Evolutionary conservation across 2,797 vertebrate species (phyloP), one percentile per base, ranked within the genome.

Genomic region (Lates japonicus): DNA sequence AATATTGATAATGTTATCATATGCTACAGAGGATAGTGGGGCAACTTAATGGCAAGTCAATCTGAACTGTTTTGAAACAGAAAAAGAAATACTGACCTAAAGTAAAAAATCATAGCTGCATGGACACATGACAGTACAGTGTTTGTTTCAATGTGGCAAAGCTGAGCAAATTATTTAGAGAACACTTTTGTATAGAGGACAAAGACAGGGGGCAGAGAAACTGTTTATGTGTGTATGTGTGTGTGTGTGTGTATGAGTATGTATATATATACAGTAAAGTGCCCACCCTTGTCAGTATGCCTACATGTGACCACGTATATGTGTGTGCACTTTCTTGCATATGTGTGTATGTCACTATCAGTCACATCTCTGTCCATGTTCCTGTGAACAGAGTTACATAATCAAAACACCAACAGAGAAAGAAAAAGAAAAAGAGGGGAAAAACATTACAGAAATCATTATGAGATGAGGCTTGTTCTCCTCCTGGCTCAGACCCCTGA

Each of bases 321-420:
- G 41, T 31, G 55, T 41, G 33, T 31, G n/a, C 3, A 2, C 5
- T 7, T 39, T 41, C 25, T 46, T 66, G 52, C 44, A 48, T 63
- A 37, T 78, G 49, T 73, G 69, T 58, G 44, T 69, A 46, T 65
- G 80, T 80, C 87, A 79, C 66, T 78, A 31, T 54, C 69, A 83
- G 54, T 85, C 74, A 77, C 63, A 62, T 88, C 76, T 80, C 52
- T 73, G 41, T 52, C 63, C 65, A 22, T 66, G 71, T 74, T 66
- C 65, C 64, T 70, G 58, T 76, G 72, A 80, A 73, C 65, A 67
- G 13, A n/a, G 78, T 93, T 91, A 83, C 74, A 70, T 89, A 91
- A 91, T 69, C 77, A 70, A 69, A 86, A 80, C 59, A 76, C 66
- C 48, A 67, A 72, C 64, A 41, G 74, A n/a, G n/a, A n/a, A n/a